Percentiles rank a stretch among this genome's conserved stretches.
Evolutionary conservation across 2,888 invertebrate genomes (phyloP).

Genomic region (Xiphydria camelus): DNA sequence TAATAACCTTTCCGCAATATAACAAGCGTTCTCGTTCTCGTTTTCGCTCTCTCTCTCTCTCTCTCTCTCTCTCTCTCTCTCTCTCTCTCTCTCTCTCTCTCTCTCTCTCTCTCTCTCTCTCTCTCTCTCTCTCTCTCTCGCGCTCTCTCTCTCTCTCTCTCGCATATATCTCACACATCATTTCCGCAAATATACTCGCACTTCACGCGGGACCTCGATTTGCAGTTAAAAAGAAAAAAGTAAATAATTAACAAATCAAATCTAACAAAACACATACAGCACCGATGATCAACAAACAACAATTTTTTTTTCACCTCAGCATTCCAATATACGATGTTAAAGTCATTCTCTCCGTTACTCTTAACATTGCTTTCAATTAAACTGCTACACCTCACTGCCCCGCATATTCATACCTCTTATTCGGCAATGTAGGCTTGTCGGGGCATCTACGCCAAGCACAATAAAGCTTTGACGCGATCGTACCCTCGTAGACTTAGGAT

Average conservation of each 20-base stretch:
- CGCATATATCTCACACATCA: constrained; percentile 16
- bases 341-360: too few relatives aligned
- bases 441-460: too few relatives aligned
- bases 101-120: constrained; percentile 14
- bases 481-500: constrained; percentile 29
- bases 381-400: too few relatives aligned
- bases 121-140: constrained; percentile 21
- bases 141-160: constrained; percentile 11
- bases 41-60: constrained; percentile 7
- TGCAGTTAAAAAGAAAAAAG: constrained; percentile 16
- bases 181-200: constrained; percentile 26
- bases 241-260: constrained; percentile 23
- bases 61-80: constrained; percentile 3
- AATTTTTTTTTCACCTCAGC: constrained; percentile 13
- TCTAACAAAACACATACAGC: constrained; percentile 24
- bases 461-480: too few relatives aligned
- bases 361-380: too few relatives aligned
- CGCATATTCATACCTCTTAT: too few relatives aligned
- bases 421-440: too few relatives aligned
- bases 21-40: too few relatives aligned
- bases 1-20: too few relatives aligned
- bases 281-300: constrained; percentile 26
- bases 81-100: not conserved
- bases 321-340: too few relatives aligned
- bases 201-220: constrained; percentile 20